Evolutionary conservation across 1,140 invertebrate genomes (phyloP).

Genomic region (Drosophila kohkoa): DNA sequence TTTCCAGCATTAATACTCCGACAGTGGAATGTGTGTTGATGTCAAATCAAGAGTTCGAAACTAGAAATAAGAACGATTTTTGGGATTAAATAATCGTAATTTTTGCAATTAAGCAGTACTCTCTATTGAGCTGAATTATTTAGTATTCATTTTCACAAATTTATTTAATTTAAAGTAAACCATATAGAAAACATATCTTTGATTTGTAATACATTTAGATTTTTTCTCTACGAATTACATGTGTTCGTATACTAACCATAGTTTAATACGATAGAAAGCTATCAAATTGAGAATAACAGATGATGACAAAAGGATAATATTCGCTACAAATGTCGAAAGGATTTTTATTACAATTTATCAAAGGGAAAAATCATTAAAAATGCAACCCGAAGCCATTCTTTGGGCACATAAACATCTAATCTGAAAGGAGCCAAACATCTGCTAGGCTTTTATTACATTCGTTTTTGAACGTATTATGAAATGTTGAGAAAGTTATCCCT

Average conservation of each 20-base stretch:
- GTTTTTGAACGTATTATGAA: conserved; percentile 36
- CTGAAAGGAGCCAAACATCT: conserved; percentile 60
- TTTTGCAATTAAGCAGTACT: too few relatives aligned
- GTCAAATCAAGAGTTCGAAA: too few relatives aligned
- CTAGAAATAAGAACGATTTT: too few relatives aligned
- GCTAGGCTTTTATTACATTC: conserved; percentile 65
- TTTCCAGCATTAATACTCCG: too few relatives aligned
- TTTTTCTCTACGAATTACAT: too few relatives aligned
- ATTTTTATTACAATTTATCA: conserved; percentile 72
- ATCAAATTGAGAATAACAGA: conserved; percentile 13
- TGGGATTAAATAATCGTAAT: too few relatives aligned
- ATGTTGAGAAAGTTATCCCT: conserved; percentile 18
- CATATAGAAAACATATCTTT: too few relatives aligned
- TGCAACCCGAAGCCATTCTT: conserved; percentile 52
- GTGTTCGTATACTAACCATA: neutral
- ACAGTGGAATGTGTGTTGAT: too few relatives aligned
- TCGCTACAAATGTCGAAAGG: conserved; percentile 36
- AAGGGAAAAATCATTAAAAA: conserved; percentile 62
- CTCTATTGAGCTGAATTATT: too few relatives aligned
- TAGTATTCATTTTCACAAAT: too few relatives aligned
- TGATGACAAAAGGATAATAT: conserved; percentile 32
- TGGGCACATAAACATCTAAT: conserved; percentile 67
- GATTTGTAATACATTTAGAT: too few relatives aligned
- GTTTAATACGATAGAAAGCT: conserved; percentile 4
- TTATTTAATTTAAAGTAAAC: too few relatives aligned